A percentile compares a stretch with the other conserved stretches of the same genome.
phyloP scores from a whole-genome alignment of 2,797 vertebrate species.

The Pangasius mekongensis region DNA sequence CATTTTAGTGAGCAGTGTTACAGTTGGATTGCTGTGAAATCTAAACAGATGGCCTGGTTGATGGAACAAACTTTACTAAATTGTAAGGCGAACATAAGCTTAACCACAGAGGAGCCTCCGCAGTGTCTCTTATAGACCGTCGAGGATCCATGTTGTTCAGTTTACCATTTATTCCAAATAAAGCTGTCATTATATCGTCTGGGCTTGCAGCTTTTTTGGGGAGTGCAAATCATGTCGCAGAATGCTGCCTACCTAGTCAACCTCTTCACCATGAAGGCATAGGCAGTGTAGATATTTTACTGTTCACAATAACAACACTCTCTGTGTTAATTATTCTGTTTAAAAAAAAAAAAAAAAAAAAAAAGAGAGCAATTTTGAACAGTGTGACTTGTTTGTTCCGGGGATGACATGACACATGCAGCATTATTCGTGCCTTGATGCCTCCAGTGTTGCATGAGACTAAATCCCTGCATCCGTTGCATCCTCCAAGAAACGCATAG shows the following conservation, averaged over 20 bases:
- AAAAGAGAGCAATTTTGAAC: not conserved
- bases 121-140: not conserved
- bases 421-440: not conserved
- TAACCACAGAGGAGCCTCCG: not conserved
- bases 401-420: not conserved
- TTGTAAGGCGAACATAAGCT: not conserved
- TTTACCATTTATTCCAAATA: not conserved
- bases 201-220: not conserved
- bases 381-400: not conserved
- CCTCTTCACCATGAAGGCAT: not conserved
- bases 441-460: not conserved
- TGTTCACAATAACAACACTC: not conserved
- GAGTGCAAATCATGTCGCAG: not conserved
- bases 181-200: conserved; percentile 24
- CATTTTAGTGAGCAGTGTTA: not conserved
- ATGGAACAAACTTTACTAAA: not conserved
- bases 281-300: not conserved
- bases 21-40: not conserved
- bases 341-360: not conserved
- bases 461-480: not conserved
- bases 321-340: not conserved
- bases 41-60: not conserved
- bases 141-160: not conserved
- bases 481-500: not conserved
- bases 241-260: not conserved